Base-by-base conservation (phyloP, 2,888 invertebrate species). In the Parnassius orleans region DNA sequence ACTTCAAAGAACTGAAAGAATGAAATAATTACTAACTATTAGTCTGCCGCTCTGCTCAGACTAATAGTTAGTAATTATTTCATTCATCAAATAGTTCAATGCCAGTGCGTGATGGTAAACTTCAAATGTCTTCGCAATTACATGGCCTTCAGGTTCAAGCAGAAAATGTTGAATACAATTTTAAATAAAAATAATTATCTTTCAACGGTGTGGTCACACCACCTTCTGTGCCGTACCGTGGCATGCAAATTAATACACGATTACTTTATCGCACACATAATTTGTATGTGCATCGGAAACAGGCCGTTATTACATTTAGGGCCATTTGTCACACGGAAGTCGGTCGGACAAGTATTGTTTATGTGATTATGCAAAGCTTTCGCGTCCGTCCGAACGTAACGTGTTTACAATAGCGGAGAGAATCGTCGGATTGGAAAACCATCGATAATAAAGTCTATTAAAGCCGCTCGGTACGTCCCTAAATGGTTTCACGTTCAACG, bases 241-340 rank as follows among this genome's bases (percentile, higher is more conserved):
- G 60, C 68, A 75, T 75, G 73, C 73, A 77, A 77, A 77, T 78
- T 71, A 68, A 69, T 71, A 72, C 73, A 73, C 70, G 60, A 70
- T 61, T 58, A 51, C 66, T 64, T 63, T 58, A 58, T 51, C 11
- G 58, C 24, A 24, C 24, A 46, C 14, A 52, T 58, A 52, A 44
- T 58, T 51, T 24, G 51, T 24, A 43, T 50, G 41, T 44, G 9
- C 48, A 3, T 48, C 46, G 46, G n/a, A 14, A 48, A 51, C 12
- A 51, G 12, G 24, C 51, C 24, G 12, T 24, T 24, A 51, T 10
- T 51, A 24, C n/a, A 11, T 24, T 10, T 51, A 53, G 53, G 2
- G 47, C 12, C 19, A 60, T 55, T 55, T 44, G 33, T 51, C 50
- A 57, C 53, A 42, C 50, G 50, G 57, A 50, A 50, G 48, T 14